phyloP scores from a whole-genome alignment of 1,140 invertebrate genomes.

The Lucilia cuprina region DNA sequence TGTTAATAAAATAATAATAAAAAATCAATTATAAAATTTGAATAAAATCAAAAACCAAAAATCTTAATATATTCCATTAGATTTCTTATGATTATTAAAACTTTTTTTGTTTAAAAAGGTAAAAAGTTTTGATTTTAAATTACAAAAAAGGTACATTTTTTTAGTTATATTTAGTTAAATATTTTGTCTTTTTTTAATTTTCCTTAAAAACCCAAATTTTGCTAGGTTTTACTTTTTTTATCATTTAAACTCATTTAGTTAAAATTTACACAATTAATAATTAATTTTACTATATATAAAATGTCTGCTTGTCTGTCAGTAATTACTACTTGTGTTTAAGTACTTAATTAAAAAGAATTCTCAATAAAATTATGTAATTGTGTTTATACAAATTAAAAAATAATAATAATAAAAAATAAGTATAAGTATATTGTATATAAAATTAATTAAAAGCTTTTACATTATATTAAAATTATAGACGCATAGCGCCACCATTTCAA shows the following conservation, averaged over 20 bases:
- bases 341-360: too few species aligned
- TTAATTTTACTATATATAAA: too few species aligned
- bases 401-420: background rate
- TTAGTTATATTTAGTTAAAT: background rate
- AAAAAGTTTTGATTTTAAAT: conserved; percentile 9
- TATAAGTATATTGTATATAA: background rate
- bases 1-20: too few species aligned
- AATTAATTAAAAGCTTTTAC: conserved; percentile 43
- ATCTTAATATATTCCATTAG: background rate
- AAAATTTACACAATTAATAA: too few species aligned
- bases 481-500: conserved; percentile 56
- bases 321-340: too few species aligned
- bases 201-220: background rate
- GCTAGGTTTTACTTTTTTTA: too few species aligned
- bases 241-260: too few species aligned
- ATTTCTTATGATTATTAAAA: background rate
- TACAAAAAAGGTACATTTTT: conserved; percentile 1
- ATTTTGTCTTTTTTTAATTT: background rate
- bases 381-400: conserved; percentile 1
- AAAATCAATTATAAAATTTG: background rate
- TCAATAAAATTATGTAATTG: background rate
- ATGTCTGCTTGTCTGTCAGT: too few species aligned
- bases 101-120: background rate
- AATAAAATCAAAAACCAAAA: background rate
- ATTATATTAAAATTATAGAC: conserved; percentile 58